Evolutionary conservation across 2,113 vertebrate species (phyloP).

Genomic region (Cynocephalus volans): DNA sequence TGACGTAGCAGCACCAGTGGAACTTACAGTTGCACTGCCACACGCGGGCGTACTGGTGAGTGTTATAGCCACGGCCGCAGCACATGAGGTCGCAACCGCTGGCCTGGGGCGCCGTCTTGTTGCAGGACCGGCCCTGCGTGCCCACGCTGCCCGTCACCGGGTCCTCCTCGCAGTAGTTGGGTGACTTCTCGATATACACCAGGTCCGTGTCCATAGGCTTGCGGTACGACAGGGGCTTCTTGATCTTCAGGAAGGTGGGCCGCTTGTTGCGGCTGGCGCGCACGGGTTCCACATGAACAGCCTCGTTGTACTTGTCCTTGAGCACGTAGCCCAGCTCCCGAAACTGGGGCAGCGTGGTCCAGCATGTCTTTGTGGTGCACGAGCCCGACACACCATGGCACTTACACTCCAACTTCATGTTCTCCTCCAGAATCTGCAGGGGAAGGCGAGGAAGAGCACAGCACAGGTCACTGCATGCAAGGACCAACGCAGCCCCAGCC

Average conservation of each 20-base stretch:
- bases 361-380: slow-evolving; percentile 99
- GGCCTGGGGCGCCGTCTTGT: slow-evolving; percentile 97
- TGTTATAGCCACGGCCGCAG: slow-evolving; percentile 98
- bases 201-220: slow-evolving; percentile 98
- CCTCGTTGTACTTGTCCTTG: slow-evolving; percentile 97
- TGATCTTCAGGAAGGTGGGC: slow-evolving; percentile 98
- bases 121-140: slow-evolving; percentile 96
- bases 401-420: slow-evolving; percentile 97
- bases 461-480: not conserved
- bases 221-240: slow-evolving; percentile 97
- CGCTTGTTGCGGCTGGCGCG: slow-evolving; percentile 97
- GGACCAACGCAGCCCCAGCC: not conserved
- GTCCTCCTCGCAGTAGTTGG: slow-evolving; percentile 98
- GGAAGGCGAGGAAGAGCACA: not conserved
- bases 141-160: slow-evolving; percentile 95
- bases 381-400: slow-evolving; percentile 98
- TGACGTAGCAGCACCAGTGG: slow-evolving; percentile 99
- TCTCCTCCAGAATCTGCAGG: slow-evolving; percentile 95
- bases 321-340: slow-evolving; percentile 98
- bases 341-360: slow-evolving; percentile 99
- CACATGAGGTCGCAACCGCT: slow-evolving; percentile 98
- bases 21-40: slow-evolving; percentile 99
- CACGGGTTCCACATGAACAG: slow-evolving; percentile 96
- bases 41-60: slow-evolving; percentile 97
- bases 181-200: slow-evolving; percentile 98